Evolutionary conservation across 2,113 vertebrate genomes (phyloP).

Genomic region (Odontesthes bonariensis): DNA sequence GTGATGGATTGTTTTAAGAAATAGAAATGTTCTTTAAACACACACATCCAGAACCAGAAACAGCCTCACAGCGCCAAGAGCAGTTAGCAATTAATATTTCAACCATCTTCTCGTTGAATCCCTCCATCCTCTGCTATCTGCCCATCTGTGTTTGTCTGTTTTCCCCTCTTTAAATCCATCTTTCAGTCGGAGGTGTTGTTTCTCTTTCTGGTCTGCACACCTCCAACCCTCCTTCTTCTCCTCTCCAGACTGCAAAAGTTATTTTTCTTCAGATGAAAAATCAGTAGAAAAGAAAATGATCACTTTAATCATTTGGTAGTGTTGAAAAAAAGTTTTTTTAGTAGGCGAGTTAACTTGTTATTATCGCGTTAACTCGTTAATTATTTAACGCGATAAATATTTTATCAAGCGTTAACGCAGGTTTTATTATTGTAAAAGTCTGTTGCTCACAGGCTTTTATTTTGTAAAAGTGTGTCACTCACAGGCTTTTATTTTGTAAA

Average conservation of each 20-base stretch:
- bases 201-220: too few species aligned
- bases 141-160: background rate
- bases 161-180: too few species aligned
- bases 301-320: too few species aligned
- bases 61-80: conserved; percentile 24
- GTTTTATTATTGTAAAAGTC: too few species aligned
- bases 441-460: too few species aligned
- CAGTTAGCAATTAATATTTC: conserved; percentile 53
- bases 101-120: conserved; percentile 3
- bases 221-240: background rate
- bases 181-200: background rate
- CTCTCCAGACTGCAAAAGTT: background rate
- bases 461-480: too few species aligned
- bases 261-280: background rate
- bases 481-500: too few species aligned
- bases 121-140: background rate
- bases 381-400: too few species aligned
- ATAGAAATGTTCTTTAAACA: background rate
- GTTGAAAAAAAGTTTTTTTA: too few species aligned
- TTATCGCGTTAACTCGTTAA: too few species aligned
- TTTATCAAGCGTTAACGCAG: too few species aligned
- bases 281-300: background rate
- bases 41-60: conserved; percentile 37
- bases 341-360: too few species aligned
- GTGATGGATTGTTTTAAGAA: conserved; percentile 1